Evolutionary conservation across 2,888 invertebrate species (phyloP), one percentile per base, ranked within the genome.

Genomic region (Mycalesis mineus): DNA sequence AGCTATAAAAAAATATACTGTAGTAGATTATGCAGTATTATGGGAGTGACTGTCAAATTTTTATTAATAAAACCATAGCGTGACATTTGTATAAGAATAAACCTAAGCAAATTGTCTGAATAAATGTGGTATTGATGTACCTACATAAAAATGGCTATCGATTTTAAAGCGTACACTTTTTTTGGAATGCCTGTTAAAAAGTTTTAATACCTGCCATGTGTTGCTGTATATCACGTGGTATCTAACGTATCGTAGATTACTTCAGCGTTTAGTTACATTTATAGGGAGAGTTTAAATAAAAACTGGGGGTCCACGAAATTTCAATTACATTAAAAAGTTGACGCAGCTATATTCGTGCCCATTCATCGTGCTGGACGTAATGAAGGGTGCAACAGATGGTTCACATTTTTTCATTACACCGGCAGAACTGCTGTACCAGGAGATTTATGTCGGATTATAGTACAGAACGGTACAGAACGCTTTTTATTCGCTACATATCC

Each of bases 341-440:
- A 82, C 78, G 78, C 70, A 74, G 75, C 74, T 77, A 72, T 74
- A 78, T 79, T 84, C 77, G 81, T 77, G 80, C 80, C 83, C 77
- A 80, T 84, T 80, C 78, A 79, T 76, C 69, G 73, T 68, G 71
- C 69, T 77, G 73, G 72, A 82, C 72, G 82, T 84, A 86, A 86
- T 85, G 87, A 85, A 88, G 88, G 88, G 88, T 84, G 87, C 82
- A 88, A 88, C 88, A 89, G 88, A 88, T 88, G 88, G 84, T 84
- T 71, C 74, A 74, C 72, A 86, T 88, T 86, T 87, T 88, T 88
- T 86, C 83, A 86, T 87, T 86, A 84, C 76, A 77, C 78, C 76
- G 74, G 73, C 77, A 78, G 75, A 84, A 82, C 84, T 78, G 74
- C 75, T 76, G 71, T 78, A 72, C 75, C 74, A 75, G 70, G 75